Conservation (phyloP, 2,113 vertebrate genomes). For the Gopherus flavomarginatus region DNA sequence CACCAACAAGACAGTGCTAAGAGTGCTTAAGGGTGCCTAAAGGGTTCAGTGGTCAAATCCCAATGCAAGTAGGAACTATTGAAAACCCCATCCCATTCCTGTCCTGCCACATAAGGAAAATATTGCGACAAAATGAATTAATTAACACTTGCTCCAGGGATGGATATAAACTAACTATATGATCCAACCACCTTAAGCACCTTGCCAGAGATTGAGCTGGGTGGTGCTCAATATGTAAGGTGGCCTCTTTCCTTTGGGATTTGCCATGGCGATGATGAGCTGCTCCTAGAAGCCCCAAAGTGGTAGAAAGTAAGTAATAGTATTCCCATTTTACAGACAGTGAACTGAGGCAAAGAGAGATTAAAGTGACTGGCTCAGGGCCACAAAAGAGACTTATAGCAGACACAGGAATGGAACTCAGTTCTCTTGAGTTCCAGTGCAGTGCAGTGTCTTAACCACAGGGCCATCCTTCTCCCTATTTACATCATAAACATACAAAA, state of each 20-base stretch:
- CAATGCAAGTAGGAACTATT: background rate
- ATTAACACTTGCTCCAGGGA: background rate
- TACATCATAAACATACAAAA: slow-evolving; percentile 19
- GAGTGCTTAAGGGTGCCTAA: background rate
- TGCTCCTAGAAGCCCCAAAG: background rate
- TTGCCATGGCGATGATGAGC: background rate
- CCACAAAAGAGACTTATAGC: background rate
- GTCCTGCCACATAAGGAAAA: background rate
- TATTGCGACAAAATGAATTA: background rate
- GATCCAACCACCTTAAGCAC: background rate
- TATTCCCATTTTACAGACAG: background rate
- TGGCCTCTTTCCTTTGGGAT: background rate
- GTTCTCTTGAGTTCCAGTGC: background rate
- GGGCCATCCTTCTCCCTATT: background rate
- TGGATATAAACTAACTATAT: background rate
- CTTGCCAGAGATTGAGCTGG: background rate
- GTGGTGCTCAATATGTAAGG: background rate
- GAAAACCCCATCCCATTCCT: background rate
- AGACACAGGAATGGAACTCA: slow-evolving; percentile 10
- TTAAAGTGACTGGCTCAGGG: background rate
- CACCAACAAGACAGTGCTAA: background rate
- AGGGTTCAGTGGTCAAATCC: background rate
- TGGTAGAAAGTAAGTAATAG: background rate
- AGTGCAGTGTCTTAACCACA: background rate
- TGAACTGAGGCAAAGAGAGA: background rate